Conservation (phyloP, 1,140 invertebrate species). For the Lutraria rhynchaena region DNA sequence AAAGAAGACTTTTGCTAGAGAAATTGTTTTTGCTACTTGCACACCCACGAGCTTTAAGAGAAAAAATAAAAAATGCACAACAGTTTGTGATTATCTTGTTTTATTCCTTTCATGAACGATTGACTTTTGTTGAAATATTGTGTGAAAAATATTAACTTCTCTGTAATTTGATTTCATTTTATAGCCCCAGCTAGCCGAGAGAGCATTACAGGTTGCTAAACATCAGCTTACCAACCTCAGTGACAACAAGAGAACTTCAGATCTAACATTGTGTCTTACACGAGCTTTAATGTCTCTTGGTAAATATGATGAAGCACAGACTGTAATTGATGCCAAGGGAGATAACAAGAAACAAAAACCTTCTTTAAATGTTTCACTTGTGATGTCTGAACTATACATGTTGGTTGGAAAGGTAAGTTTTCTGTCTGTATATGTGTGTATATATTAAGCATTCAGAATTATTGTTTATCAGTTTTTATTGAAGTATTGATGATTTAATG, state of each 20-base stretch:
- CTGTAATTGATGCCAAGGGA: slow-evolving; percentile 7
- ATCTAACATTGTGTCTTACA: not conserved
- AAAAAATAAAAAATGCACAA: no score
- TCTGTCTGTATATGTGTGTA: no score
- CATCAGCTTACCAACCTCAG: slow-evolving; percentile 10
- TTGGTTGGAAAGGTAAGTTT: slow-evolving; percentile 16
- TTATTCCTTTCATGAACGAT: no score
- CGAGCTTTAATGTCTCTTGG: slow-evolving; percentile 18
- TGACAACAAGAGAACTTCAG: not conserved
- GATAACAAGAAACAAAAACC: not conserved
- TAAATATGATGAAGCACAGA: slow-evolving; percentile 38
- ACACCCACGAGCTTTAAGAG: no score
- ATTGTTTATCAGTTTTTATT: no score
- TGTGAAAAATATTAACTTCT: no score
- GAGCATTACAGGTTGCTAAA: slow-evolving; percentile 29
- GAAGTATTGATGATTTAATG: no score
- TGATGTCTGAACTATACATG: slow-evolving; percentile 15
- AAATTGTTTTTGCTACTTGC: no score
- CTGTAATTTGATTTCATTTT: slow-evolving; percentile 8
- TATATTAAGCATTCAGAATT: no score
- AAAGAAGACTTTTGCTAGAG: no score
- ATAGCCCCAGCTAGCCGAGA: slow-evolving; percentile 32
- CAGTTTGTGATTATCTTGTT: no score
- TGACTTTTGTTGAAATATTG: no score
- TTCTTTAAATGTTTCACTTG: not conserved